Evolutionary conservation across 2,113 vertebrate genomes (phyloP).

Genomic region (Kryptolebias marmoratus): DNA sequence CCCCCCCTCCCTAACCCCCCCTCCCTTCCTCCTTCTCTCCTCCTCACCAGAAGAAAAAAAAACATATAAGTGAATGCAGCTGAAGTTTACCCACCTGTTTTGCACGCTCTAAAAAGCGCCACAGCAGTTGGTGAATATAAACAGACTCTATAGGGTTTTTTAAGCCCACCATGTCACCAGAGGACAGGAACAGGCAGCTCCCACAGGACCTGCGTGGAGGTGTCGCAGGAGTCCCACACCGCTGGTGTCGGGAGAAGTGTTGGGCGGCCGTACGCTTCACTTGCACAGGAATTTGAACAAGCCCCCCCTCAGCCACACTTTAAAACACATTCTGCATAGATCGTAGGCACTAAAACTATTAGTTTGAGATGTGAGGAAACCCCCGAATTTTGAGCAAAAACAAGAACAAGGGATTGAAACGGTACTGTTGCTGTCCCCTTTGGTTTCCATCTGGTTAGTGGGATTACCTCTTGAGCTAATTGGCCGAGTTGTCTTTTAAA

Average conservation of each 20-base stretch:
- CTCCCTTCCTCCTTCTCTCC: constrained; percentile 66
- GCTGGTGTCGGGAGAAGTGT: constrained; percentile 38
- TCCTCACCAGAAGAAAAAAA: constrained; percentile 76
- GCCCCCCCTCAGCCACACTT: constrained; percentile 8
- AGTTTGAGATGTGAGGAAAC: neutral
- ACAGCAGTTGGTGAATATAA: constrained; percentile 80
- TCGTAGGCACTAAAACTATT: constrained; percentile 4
- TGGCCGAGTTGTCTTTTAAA: constrained; percentile 63
- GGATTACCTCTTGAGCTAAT: constrained; percentile 73
- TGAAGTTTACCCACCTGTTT: constrained; percentile 91
- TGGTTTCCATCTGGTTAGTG: constrained; percentile 62
- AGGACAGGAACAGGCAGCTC: constrained; percentile 59
- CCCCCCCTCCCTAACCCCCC: constrained; percentile 62
- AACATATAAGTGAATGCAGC: constrained; percentile 82
- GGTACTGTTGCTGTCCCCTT: constrained; percentile 41
- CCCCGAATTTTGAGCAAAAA: constrained; percentile 18
- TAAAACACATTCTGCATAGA: constrained; percentile 8
- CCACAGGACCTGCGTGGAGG: constrained; percentile 55
- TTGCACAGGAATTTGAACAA: constrained; percentile 28
- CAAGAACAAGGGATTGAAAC: constrained; percentile 32
- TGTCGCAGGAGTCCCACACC: constrained; percentile 49
- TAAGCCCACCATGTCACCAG: constrained; percentile 70
- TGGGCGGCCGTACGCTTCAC: constrained; percentile 26
- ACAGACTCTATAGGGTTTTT: constrained; percentile 71
- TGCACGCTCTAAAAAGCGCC: constrained; percentile 77